A percentile compares a stretch with the other conserved stretches of the same genome.
These are phyloP conservation scores for Amblyopsis hoosieri DNA, from an alignment of 2,797 vertebrate genomes.

Conservation along the genomic window DNA sequence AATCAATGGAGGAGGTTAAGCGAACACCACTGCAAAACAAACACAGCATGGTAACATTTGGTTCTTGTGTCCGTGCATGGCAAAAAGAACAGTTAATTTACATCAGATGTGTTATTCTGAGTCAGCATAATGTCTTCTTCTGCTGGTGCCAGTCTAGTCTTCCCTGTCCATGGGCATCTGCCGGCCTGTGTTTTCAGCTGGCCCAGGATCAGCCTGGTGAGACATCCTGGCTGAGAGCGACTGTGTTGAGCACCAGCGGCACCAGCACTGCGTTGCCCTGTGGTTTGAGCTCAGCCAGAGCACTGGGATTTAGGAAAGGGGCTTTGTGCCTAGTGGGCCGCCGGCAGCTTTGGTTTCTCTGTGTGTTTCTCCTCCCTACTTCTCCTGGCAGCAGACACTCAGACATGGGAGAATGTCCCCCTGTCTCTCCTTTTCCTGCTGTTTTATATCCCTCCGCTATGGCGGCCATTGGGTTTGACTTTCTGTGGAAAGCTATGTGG, in stretches of 20 bases:
- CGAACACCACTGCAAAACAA: constrained; percentile 13
- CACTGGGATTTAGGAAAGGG: constrained; percentile 48
- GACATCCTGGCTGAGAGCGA: constrained; percentile 57
- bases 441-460: constrained; percentile 35
- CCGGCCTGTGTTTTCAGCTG: constrained; percentile 45
- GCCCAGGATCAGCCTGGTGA: constrained; percentile 42
- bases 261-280: too few species aligned
- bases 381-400: constrained; percentile 43
- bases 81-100: constrained; percentile 6
- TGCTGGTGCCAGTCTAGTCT: background rate
- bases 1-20: constrained; percentile 29
- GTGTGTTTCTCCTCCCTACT: constrained; percentile 49
- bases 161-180: background rate
- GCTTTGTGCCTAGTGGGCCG: constrained; percentile 67
- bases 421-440: constrained; percentile 10
- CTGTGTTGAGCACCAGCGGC: constrained; percentile 41
- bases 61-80: constrained; percentile 11
- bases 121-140: constrained; percentile 11
- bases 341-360: constrained; percentile 64
- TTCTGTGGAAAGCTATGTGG: constrained; percentile 29
- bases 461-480: constrained; percentile 47
- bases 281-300: too few species aligned
- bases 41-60: constrained; percentile 7
- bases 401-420: constrained; percentile 42
- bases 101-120: constrained; percentile 17